phyloP scores from a whole-genome alignment of 2,888 invertebrate genomes.

The Schizotus pectinicornis region DNA sequence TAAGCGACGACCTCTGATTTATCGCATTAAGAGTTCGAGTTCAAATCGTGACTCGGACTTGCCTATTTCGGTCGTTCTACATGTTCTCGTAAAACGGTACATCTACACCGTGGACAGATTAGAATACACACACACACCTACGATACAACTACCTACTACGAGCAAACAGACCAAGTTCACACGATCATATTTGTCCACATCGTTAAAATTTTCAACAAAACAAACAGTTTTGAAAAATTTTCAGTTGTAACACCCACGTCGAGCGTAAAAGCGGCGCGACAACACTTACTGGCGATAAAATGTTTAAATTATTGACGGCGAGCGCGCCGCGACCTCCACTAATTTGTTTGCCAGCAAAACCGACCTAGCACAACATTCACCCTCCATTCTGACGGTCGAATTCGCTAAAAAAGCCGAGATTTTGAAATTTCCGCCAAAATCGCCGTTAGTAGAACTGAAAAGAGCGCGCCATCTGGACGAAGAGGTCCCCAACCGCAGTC shows the following conservation, averaged over 20 bases:
- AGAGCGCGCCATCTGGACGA: no score
- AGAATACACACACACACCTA: constrained; percentile 19
- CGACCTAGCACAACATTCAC: no score
- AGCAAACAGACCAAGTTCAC: constrained; percentile 16
- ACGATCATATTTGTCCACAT: not conserved
- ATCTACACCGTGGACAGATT: constrained; percentile 19
- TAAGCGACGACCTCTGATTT: constrained; percentile 3
- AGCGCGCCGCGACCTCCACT: no score
- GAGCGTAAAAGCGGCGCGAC: constrained; percentile 14
- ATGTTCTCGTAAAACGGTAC: constrained; percentile 24
- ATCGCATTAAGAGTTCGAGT: constrained; percentile 17
- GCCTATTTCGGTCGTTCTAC: constrained; percentile 16
- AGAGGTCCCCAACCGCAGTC: no score
- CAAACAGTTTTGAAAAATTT: not conserved
- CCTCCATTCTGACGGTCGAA: no score
- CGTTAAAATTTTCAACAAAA: no score
- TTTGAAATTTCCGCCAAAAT: no score
- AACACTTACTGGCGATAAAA: not conserved
- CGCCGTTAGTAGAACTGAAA: no score
- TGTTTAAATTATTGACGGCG: no score
- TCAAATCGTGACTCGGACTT: constrained; percentile 25
- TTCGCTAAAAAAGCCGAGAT: no score
- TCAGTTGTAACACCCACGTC: not conserved
- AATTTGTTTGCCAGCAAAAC: no score
- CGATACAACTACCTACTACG: constrained; percentile 3